Percentiles rank a stretch among this genome's conserved stretches.
These are phyloP conservation scores for Drosophila incognita DNA, from an alignment of 2,888 invertebrate genomes.

Conservation along the genomic window DNA sequence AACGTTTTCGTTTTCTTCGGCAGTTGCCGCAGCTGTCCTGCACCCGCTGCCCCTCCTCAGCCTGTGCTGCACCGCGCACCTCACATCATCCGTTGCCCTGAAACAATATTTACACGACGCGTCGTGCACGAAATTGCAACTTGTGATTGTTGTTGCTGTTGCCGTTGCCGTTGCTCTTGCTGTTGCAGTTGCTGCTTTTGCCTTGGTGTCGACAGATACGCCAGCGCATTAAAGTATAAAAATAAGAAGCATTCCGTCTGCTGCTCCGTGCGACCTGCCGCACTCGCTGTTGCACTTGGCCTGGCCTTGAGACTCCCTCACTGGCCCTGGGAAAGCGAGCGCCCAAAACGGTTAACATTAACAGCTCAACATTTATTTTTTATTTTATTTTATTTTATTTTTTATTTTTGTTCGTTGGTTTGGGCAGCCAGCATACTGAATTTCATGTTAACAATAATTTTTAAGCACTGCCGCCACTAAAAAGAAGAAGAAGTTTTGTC, in stretches of 20 bases:
- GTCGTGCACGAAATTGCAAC: slow-evolving; percentile 82
- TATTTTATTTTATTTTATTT: not conserved
- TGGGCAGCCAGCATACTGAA: slow-evolving; percentile 12
- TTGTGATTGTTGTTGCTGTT: slow-evolving; percentile 52
- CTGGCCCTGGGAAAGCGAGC: slow-evolving; percentile 11
- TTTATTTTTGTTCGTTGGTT: not conserved
- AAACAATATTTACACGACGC: slow-evolving; percentile 81
- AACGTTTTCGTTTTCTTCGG: slow-evolving; percentile 50
- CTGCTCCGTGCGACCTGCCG: slow-evolving; percentile 40
- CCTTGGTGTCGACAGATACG: slow-evolving; percentile 74
- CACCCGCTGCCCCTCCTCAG: not conserved
- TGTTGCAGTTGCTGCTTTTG: slow-evolving; percentile 41
- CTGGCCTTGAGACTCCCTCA: slow-evolving; percentile 67
- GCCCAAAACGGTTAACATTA: slow-evolving; percentile 9
- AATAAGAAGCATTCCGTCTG: slow-evolving; percentile 67
- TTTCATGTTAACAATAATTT: slow-evolving; percentile 38
- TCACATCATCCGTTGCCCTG: slow-evolving; percentile 51
- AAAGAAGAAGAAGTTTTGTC: not conserved
- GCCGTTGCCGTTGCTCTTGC: slow-evolving; percentile 27
- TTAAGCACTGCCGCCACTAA: slow-evolving; percentile 19
- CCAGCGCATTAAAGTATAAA: slow-evolving; percentile 72
- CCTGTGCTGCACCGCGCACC: not conserved
- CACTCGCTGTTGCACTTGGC: slow-evolving; percentile 67
- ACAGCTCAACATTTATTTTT: not conserved
- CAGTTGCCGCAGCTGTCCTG: slow-evolving; percentile 17